Evolutionary conservation across 2,113 vertebrate genomes (phyloP).

Genomic region (Ranitomeya imitator): DNA sequence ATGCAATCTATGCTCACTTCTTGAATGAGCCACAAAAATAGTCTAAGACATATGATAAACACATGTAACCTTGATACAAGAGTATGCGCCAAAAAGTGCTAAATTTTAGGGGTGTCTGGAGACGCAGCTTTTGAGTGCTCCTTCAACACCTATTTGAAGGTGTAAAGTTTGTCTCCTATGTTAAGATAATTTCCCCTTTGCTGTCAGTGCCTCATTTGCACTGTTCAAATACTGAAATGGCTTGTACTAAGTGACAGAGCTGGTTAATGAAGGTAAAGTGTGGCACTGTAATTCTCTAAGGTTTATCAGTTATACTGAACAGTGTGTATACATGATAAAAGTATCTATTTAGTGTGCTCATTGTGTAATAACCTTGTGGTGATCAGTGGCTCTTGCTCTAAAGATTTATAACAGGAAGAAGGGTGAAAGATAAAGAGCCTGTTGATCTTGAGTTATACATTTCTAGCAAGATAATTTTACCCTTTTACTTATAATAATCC

Average conservation of each 20-base stretch:
- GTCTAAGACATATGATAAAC: no score
- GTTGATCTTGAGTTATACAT: conserved; percentile 42
- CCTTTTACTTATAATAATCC: not conserved
- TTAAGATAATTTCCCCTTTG: no score
- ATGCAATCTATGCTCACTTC: no score
- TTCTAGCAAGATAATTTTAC: conserved; percentile 32
- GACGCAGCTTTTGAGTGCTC: no score
- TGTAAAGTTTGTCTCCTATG: no score
- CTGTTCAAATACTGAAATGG: not conserved
- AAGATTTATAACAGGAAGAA: conserved; percentile 47
- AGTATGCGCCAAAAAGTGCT: no score
- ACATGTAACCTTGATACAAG: no score
- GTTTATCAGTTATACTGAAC: not conserved
- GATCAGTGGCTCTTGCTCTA: conserved; percentile 34
- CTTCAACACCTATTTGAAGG: no score
- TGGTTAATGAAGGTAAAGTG: not conserved
- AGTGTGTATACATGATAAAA: conserved; percentile 22
- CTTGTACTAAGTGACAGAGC: not conserved
- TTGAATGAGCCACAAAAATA: no score
- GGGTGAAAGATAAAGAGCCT: conserved; percentile 28
- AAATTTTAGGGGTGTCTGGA: no score
- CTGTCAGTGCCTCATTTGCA: no score
- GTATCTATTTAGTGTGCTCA: conserved; percentile 13
- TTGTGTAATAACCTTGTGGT: conserved; percentile 45
- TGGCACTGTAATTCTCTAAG: not conserved